A percentile compares a stretch with the other conserved stretches of the same genome.
Conservation (phyloP, 2,797 vertebrate genomes). For the Girardinus metallicus region DNA sequence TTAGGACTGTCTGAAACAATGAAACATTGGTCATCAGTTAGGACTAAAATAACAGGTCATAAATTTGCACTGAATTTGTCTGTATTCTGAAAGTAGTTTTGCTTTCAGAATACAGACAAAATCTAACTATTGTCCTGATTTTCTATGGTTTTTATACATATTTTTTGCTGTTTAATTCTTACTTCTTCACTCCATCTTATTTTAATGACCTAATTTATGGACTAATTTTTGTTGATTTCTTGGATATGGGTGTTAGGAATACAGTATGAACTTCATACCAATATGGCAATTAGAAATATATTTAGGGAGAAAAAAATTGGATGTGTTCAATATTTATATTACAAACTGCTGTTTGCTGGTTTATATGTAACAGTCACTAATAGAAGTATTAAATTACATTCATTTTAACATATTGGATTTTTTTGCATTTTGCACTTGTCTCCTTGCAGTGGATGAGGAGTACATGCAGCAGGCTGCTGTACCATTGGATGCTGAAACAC, state of each 20-base stretch:
- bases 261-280: not conserved
- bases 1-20: not conserved
- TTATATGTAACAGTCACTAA: not conserved
- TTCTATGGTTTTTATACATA: not conserved
- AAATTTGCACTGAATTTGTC: not conserved
- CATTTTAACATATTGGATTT: not conserved
- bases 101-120: not conserved
- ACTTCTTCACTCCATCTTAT: not conserved
- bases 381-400: not conserved
- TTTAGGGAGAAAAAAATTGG: not conserved
- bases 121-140: not conserved
- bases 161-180: not conserved
- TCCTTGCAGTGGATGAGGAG: conserved; percentile 78
- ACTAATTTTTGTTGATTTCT: not conserved
- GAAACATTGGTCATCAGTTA: not conserved
- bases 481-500: conserved; percentile 83
- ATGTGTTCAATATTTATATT: not conserved
- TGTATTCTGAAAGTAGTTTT: too few relatives aligned
- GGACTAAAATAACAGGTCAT: not conserved
- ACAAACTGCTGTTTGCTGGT: not conserved
- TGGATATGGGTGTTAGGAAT: not conserved
- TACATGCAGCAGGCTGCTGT: conserved; percentile 88
- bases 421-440: not conserved
- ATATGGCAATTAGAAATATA: not conserved
- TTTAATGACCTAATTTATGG: not conserved